phyloP scores from a whole-genome alignment of 2,797 vertebrate species.

The Coregonus sp. region DNA sequence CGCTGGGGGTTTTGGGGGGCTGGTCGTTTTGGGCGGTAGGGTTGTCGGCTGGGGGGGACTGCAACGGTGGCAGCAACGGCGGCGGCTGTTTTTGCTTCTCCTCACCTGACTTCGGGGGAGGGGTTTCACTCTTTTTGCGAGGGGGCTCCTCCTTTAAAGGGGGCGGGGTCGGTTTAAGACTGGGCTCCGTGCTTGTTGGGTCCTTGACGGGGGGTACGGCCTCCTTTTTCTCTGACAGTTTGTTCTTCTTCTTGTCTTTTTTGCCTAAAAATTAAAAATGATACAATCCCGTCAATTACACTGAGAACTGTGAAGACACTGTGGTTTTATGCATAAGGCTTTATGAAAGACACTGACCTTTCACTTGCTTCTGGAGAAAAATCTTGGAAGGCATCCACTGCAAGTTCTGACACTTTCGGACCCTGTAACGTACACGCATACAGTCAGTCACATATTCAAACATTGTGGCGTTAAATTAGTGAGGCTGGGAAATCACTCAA shows the following conservation, averaged over 20 bases:
- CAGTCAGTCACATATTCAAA: not conserved
- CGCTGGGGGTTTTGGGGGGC: constrained; percentile 6
- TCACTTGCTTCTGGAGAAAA: constrained; percentile 92
- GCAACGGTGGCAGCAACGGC: constrained; percentile 42
- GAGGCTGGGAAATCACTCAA: not conserved
- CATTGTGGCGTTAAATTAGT: not conserved
- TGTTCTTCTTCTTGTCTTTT: constrained; percentile 94
- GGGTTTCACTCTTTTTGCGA: constrained; percentile 83
- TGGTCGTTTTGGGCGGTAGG: constrained; percentile 29
- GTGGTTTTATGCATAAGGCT: not conserved
- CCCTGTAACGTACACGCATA: constrained; percentile 70
- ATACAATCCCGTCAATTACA: not conserved
- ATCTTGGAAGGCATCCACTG: constrained; percentile 99
- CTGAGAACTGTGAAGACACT: no score
- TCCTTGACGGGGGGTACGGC: constrained; percentile 51
- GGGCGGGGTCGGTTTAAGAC: constrained; percentile 71
- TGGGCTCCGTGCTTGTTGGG: constrained; percentile 72
- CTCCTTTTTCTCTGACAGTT: no score
- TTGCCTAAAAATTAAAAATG: constrained; percentile 73
- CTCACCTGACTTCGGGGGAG: constrained; percentile 78
- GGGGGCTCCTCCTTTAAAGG: constrained; percentile 80
- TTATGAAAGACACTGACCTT: constrained; percentile 73
- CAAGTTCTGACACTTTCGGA: constrained; percentile 98
- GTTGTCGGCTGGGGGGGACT: constrained; percentile 30
- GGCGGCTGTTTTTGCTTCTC: constrained; percentile 81